Base-by-base conservation (phyloP, 2,888 invertebrate genomes). In the Troides oblongomaculatus region DNA sequence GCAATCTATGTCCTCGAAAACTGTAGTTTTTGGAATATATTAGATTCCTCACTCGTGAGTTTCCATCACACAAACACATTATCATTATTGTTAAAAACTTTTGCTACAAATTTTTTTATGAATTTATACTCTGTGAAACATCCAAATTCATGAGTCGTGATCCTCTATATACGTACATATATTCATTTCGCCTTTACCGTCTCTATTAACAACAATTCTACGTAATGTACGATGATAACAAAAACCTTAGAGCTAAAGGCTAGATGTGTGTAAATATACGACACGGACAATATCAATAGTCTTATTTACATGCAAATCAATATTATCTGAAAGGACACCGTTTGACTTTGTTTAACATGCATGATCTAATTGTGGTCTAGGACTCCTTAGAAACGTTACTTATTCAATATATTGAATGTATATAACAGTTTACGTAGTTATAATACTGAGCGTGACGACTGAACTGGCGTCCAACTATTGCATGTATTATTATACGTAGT, bases 351-450 rank as follows among this genome's bases (percentile, higher is more conserved):
- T 62, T 70, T 63, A 58, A 64, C 56, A 64, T 21, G 30, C 66
- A 53, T 53, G 63, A 66, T 66, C 66, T 70, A 66, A 66, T 70
- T 66, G 70, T 66, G 63, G 70, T 60, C 66, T 63, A n/a, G 39
- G 59, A 53, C 39, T 62, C 3, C 25, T n/a, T 25, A 10, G 23
- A 59, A 25, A 59, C 12, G 62, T 14, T 60, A 43, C 10, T 58
- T 53, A 53, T 53, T 7, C 53, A 53, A 53, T 50, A 53, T 53
- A 8, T 53, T 5, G n/a, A 53, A 53, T 53, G n/a, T n/a, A 53
- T n/a, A 53, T 53, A 7, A 53, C 53, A n/a, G 53, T 53, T 53
- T 18, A 53, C 18, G 5, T n/a, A 53, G 18, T 46, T 53, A 53
- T 7, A 53, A 53, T 53, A 53, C 53, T 7, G 53, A 53, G n/a